Base-by-base conservation (phyloP, 2,888 invertebrate genomes). In the Diarsia dahlii region DNA sequence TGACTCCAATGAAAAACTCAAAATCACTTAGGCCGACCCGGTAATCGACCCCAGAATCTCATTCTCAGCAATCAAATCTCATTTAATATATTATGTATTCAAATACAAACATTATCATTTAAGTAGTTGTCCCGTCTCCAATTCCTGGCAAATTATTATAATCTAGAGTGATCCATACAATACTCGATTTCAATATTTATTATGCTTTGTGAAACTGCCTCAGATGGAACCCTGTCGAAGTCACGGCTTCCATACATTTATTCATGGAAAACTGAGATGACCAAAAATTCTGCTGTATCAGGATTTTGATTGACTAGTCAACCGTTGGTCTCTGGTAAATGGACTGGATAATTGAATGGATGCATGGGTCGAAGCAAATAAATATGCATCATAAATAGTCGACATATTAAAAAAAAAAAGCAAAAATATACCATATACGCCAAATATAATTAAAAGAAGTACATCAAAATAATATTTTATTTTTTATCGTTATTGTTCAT, bases 171-270 rank as follows among this genome's bases (percentile, higher is more conserved):
- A 80, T 72, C 76, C 65, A 81, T 76, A 81, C 86, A 87, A 84
- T 76, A 76, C 80, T 81, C 78, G 78, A 86, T 90, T 84, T 85
- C 85, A 85, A 88, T 84, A 85, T 78, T 39, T 39, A 82, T 79
- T 76, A 84, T 77, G 76, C 79, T 74, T 66, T 77, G 54, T 67
- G 73, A 62, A 65, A 76, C 65, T 56, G 20, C 45, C 20, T 56
- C 52, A 67, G 65, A 78, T 80, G 60, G 71, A 67, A 71, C 74
- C 74, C 76, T 78, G 77, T 78, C 77, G 77, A 71, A 45, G 70
- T 77, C 80, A 74, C 75, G 64, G 66, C n/a, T 23, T 45, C 39
- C 75, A 80, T 86, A 82, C 89, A 85, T 87, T 81, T 88, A 87
- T 88, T 84, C 88, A 87, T 88, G 50, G 60, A 50, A 45, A 34